Base-by-base conservation (phyloP, 2,888 invertebrate genomes). In the Schizaphis graminum region DNA sequence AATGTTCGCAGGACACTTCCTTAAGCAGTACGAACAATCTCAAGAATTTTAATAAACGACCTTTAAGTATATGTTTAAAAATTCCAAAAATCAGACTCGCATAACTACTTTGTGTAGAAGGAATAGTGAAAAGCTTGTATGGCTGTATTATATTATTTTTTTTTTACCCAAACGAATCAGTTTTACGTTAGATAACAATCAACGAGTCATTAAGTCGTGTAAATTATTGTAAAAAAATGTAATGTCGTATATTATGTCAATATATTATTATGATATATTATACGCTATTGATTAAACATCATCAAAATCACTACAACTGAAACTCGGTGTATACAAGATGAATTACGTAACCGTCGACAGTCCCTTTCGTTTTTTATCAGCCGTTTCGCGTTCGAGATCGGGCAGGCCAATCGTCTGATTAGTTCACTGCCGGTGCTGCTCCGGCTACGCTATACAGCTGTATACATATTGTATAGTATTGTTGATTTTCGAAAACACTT, bases 401-500 rank as follows among this genome's bases (percentile, higher is more conserved):
- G 7, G 16, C 35, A 21, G 77, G 7, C 21, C 21, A 35, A 3
- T 24, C 8, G 35, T 21, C 77, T 41, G 77, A 35, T 77, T 77
- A 35, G 77, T 41, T 8, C 35, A 35, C 35, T 77, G 35, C 24
- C 3, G 8, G 35, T 8, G 35, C 8, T 21, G 35, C 8, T 35
- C 35, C 35, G 35, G 77, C 8, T 77, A 35, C 2, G 35, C 3
- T 77, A 77, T 77, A 35, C 77, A 8, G 77, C 35, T 77, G 77
- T 77, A 77, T 35, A 21, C 21, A 41, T 77, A 35, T 35, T 67
- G 67, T 67, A 67, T 67, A 67, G 35, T 35, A 77, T 77, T 41
- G 89, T 89, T 56, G 56, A 89, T 56, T 26, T 89, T 56, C 26
- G 56, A 11, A 28, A 85, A 57, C 89, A 57, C 89, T 26, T 56